Base-by-base conservation (phyloP, 2,888 invertebrate genomes). In the Papilio gigon region DNA sequence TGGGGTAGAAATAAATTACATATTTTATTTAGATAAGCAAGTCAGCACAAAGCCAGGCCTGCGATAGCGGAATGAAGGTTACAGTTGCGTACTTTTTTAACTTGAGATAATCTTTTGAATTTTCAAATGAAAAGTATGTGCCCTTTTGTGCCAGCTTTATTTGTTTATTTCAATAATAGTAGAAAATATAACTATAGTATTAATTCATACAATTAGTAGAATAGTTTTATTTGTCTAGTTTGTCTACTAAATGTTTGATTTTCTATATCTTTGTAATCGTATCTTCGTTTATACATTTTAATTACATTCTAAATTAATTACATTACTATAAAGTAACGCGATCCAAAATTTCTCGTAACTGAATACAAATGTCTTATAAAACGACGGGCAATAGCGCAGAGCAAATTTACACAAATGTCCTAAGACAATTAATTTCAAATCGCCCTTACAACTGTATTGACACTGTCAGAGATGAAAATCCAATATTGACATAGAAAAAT, bases 1-100 rank as follows among this genome's bases (percentile, higher is more conserved):
- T 44, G 25, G 68, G 68, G 44, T 58, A 68, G 27, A 68, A 58
- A 68, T 68, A 68, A 68, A 68, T 68, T 59, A 68, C 63, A 30
- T 68, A 56, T 68, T 68, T 64, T 68, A 68, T 68, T 68, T 68
- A 68, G 68, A 58, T 56, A 64, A 68, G 63, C 44, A 63, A 64
- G 68, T 63, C 68, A 63, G 63, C 63, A 56, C 56, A 53, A 59
- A 63, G 68, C 58, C 58, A 44, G 56, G 44, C 17, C 58, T 35
- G 25, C 8, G 60, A 66, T 60, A 60, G n/a, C 58, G 44, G 59
- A 64, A 68, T 63, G 58, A 68, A 63, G 63, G 58, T 68, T 61
- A 37, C 50, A 25, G 64, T 64, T 27, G n/a, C 37, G 27, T 37
- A 50, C 17, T 30, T 30, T 56, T 53, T 27, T 30, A 53, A 30